These are phyloP conservation scores for Macroglossus sobrinus DNA, from an alignment of 2,113 vertebrate species.

Conservation along the genomic window DNA sequence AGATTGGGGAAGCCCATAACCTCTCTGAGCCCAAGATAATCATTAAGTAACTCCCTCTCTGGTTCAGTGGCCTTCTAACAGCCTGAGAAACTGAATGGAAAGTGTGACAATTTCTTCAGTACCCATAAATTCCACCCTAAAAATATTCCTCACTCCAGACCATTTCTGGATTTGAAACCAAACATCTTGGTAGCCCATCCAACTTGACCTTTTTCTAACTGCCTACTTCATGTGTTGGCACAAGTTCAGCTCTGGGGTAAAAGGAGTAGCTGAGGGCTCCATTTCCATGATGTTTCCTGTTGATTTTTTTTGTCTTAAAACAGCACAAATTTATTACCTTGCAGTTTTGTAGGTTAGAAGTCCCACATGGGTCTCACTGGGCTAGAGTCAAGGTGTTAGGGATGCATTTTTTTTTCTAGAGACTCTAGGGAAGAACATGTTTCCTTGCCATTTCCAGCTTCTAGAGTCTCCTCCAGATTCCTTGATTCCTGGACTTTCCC, in stretches of 20 bases:
- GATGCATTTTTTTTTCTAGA: neutral
- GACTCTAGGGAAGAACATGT: neutral
- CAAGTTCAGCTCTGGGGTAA: neutral
- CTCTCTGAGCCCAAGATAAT: neutral
- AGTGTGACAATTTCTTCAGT: neutral
- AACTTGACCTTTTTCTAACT: neutral
- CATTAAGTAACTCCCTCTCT: neutral
- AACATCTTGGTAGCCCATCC: neutral
- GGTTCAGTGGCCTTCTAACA: neutral
- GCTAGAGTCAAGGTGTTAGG: neutral
- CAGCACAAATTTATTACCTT: neutral
- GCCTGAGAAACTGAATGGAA: neutral
- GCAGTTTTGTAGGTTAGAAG: neutral
- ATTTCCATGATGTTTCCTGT: neutral
- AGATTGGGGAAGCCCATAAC: neutral
- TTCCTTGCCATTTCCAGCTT: neutral
- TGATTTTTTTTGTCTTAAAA: neutral
- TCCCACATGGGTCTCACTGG: neutral
- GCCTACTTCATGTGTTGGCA: neutral
- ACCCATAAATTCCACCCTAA: neutral
- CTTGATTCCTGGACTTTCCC: neutral
- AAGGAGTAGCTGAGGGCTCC: neutral
- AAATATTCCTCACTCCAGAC: neutral
- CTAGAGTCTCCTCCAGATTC: neutral
- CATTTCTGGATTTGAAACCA: neutral